Evolutionary conservation across 2,888 invertebrate genomes (phyloP).

Genomic region (Cotesia congregata): DNA sequence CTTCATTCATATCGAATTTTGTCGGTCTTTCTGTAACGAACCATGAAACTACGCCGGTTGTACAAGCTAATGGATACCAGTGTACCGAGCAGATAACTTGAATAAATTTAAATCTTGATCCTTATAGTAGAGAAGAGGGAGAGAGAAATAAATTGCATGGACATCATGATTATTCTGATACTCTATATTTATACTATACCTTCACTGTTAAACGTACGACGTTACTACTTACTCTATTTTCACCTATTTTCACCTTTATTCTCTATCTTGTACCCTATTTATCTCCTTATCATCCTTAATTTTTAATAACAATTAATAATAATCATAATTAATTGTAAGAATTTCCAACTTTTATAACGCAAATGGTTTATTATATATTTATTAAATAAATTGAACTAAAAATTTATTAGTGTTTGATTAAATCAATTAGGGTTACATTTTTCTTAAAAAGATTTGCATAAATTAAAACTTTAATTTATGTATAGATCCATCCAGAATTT

Average conservation of each 20-base stretch:
- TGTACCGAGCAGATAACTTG: slow-evolving; percentile 26
- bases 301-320: too few species aligned
- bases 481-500: too few species aligned
- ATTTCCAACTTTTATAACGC: too few species aligned
- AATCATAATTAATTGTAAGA: too few species aligned
- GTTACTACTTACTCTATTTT: neutral
- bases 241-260: neutral
- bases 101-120: slow-evolving; percentile 35
- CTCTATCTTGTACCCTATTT: neutral
- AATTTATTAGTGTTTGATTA: too few species aligned
- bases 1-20: slow-evolving; percentile 21
- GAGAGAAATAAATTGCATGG: slow-evolving; percentile 17
- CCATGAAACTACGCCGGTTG: slow-evolving; percentile 47
- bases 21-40: slow-evolving; percentile 45
- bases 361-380: too few species aligned
- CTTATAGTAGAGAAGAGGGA: neutral
- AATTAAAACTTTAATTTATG: too few species aligned
- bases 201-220: neutral
- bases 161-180: slow-evolving; percentile 8
- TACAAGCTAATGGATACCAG: slow-evolving; percentile 45
- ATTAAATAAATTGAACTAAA: too few species aligned
- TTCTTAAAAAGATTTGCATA: too few species aligned
- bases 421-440: too few species aligned
- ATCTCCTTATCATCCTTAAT: neutral
- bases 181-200: neutral